Conservation (phyloP, 2,113 vertebrate genomes). For the Pithys albifrons region DNA sequence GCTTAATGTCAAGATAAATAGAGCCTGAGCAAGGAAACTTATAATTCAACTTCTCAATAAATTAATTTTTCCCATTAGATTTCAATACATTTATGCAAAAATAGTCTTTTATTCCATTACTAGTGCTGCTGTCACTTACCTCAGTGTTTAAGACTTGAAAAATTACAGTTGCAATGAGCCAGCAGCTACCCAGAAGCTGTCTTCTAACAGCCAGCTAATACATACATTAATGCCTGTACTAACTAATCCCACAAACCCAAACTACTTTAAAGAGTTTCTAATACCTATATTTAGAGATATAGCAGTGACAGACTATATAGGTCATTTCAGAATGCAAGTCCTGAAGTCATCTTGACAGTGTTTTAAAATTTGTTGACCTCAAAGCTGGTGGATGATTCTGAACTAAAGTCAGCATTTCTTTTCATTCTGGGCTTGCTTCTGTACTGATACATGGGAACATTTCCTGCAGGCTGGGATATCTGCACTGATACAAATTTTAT, state of each 20-base stretch:
- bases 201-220: neutral
- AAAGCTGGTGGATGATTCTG: neutral
- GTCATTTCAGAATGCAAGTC: neutral
- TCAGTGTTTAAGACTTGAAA: neutral
- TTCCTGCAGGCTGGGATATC: neutral
- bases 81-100: neutral
- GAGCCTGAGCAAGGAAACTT: neutral
- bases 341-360: neutral
- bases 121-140: neutral
- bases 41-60: neutral
- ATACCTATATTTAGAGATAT: neutral
- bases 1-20: conserved; percentile 19
- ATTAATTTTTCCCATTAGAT: neutral
- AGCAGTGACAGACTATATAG: neutral
- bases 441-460: neutral
- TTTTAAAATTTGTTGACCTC: neutral
- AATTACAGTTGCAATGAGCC: neutral
- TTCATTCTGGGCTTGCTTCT: neutral
- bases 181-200: neutral
- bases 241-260: neutral
- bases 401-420: neutral
- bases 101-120: neutral
- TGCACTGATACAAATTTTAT: neutral
- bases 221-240: neutral
- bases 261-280: neutral